Evolutionary conservation across 2,113 vertebrate genomes (phyloP).

Genomic region (Corydoras sp.): DNA sequence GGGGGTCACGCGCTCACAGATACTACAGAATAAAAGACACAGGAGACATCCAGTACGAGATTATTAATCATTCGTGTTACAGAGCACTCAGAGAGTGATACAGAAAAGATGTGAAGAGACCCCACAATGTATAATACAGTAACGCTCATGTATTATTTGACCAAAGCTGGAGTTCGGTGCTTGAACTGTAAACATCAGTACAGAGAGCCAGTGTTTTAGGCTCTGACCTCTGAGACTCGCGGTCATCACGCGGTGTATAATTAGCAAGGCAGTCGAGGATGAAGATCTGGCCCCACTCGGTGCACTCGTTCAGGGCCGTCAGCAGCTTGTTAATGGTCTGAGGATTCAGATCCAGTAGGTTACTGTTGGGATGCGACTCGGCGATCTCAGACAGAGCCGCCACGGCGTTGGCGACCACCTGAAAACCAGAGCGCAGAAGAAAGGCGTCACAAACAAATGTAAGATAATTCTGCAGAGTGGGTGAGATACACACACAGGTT

Average conservation of each 20-base stretch:
- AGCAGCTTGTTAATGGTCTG: conserved; percentile 98
- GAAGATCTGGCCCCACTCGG: conserved; percentile 99
- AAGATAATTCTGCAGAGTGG: neutral
- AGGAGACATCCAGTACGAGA: no score
- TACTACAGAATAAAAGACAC: conserved; percentile 59
- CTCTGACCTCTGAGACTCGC: conserved; percentile 90
- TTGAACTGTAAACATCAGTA: neutral
- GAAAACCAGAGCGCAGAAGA: neutral
- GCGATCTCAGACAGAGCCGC: conserved; percentile 94
- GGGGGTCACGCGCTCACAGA: conserved; percentile 94
- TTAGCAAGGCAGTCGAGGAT: conserved; percentile 96
- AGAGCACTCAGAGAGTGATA: no score
- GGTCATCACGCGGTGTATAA: conserved; percentile 92
- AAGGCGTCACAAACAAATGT: no score
- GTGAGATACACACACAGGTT: neutral
- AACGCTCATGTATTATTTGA: no score
- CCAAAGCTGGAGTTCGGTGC: no score
- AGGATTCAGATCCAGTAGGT: conserved; percentile 92
- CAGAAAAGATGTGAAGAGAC: no score
- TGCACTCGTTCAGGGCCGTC: conserved; percentile 94
- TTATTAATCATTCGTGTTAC: no score
- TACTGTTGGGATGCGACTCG: conserved; percentile 95
- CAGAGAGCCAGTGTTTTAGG: neutral
- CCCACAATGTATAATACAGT: no score
- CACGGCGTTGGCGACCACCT: conserved; percentile 96